Base-by-base conservation (phyloP, 2,113 vertebrate species). In the Ia io region DNA sequence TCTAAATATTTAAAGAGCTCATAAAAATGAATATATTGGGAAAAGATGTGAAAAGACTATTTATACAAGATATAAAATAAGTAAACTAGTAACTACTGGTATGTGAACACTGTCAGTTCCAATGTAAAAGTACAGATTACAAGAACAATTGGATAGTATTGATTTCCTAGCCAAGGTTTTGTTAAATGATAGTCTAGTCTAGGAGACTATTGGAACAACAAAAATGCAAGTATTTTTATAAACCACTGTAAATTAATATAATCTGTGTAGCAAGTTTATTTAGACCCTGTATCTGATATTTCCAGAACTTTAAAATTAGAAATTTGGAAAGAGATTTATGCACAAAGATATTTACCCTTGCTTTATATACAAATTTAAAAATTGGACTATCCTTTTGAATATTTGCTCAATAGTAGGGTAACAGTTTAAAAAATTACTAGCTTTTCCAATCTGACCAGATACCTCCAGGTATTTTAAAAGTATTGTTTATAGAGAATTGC, bases 1-100 rank as follows among this genome's bases (percentile, higher is more conserved):
- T 28, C 35, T 83, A 87, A 95, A 87, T 91, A 76, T 87, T 86
- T 83, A 76, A 93, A 82, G 47, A 82, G 67, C n/a, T 69, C 22
- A 70, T 59, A 90, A 84, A 90, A 78, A 61, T 80, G 73, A 79
- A 86, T 61, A 35, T 49, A 56, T 20, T 40, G 47, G 14, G 20
- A 56, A 82, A 78, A 82, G 11, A 73, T 79, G 18, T 82, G 30
- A 51, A 93, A 91, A 93, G 20, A 40, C 17, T n/a, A n/a, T n/a
- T n/a, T 74, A 4, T 56, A 61, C 1, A 82, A 63, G n/a, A 74
- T 88, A 63, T 42, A 67, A 90, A 89, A 61, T 76, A 73, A 74
- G 28, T 63, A 92, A 77, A 56, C 61, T 85, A 56, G 40, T 84
- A 86, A 74, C 18, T 53, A 49, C 47, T 49, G 47, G 47, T 49